Conservation (phyloP, 2,797 vertebrate genomes). For the Falco rusticolus region DNA sequence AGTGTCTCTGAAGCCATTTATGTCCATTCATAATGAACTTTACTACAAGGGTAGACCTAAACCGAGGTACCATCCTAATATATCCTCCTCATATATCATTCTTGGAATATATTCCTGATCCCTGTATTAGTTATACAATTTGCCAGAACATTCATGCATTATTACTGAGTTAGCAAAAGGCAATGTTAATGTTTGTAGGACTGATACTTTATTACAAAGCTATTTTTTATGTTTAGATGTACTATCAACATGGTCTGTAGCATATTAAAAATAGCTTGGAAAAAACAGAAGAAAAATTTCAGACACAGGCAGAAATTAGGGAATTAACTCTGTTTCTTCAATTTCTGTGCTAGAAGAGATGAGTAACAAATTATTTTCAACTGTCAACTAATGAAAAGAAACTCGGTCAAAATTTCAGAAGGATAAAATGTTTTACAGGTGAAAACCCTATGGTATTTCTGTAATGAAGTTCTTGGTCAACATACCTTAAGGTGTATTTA, state of each 20-base stretch:
- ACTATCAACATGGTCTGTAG: neutral
- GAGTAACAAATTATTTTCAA: neutral
- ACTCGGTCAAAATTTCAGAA: neutral
- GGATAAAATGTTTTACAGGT: neutral
- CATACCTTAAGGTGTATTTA: neutral
- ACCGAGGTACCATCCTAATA: neutral
- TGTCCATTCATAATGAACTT: fast-evolving
- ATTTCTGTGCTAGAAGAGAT: neutral
- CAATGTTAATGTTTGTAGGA: neutral
- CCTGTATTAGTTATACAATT: neutral
- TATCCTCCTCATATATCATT: neutral
- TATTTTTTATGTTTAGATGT: neutral
- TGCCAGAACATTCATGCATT: neutral
- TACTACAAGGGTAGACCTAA: neutral
- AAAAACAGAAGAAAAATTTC: neutral
- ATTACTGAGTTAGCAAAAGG: neutral
- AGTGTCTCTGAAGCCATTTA: neutral
- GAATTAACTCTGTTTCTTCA: neutral
- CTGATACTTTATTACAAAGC: neutral
- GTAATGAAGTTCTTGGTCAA: neutral
- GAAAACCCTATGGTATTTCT: neutral
- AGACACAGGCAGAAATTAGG: neutral
- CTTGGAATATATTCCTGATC: neutral
- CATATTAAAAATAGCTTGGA: neutral
- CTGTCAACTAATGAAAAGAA: neutral